Conservation (phyloP, 2,113 vertebrate species). For the Narcine bancroftii region DNA sequence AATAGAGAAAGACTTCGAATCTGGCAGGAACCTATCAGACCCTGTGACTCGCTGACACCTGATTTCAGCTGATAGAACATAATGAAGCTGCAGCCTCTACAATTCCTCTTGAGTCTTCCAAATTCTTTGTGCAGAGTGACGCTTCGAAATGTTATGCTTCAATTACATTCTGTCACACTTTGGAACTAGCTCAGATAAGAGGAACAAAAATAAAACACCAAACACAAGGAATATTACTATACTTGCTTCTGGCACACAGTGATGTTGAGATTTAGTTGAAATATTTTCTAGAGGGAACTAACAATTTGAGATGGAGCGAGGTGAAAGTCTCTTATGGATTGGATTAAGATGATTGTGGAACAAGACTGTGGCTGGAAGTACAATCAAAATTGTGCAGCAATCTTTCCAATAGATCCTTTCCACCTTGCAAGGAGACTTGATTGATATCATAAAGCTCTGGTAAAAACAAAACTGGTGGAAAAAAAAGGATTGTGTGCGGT, state of each 20-base stretch:
- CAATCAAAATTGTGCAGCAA: background rate
- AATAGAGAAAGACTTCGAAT: background rate
- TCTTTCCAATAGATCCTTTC: background rate
- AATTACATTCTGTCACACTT: slow-evolving; percentile 11
- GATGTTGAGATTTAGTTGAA: slow-evolving; percentile 12
- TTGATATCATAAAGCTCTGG: background rate
- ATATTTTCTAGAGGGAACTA: slow-evolving; percentile 18
- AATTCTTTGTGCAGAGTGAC: background rate
- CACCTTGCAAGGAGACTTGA: background rate
- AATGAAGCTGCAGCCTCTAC: background rate
- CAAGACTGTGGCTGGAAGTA: background rate
- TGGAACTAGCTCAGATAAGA: background rate
- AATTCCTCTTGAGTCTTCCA: background rate
- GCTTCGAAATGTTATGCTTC: background rate
- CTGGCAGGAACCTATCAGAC: background rate
- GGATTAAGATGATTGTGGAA: background rate
- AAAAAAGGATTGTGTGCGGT: background rate
- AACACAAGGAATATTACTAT: background rate
- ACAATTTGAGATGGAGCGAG: background rate
- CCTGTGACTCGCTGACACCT: background rate
- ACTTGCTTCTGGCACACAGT: background rate
- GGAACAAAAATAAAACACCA: background rate
- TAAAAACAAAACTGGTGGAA: background rate
- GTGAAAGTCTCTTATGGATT: background rate
- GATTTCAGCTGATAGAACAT: slow-evolving; percentile 5